Evolutionary conservation across 2,113 vertebrate genomes (phyloP), one percentile per base, ranked within the genome.

Genomic region (Meriones unguiculatus): DNA sequence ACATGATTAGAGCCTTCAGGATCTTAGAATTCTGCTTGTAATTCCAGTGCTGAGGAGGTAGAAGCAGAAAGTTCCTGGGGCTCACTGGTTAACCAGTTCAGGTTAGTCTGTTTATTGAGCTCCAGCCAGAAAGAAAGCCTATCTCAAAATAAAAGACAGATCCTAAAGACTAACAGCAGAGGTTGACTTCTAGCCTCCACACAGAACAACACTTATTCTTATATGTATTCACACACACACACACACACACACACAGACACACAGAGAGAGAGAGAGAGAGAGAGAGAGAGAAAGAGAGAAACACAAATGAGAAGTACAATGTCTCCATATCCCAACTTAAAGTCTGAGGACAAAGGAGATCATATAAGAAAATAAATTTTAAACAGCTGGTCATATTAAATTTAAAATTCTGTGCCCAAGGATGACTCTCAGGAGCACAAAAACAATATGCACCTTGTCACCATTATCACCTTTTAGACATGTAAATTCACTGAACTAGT

Each of bases 401-500:
- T 85, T 93, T 88, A 59, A 38, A 75, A 41, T 87, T 93, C 73
- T 46, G 3, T 38, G 84, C n/a, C 35, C 32, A 1, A 84, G 57
- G 3, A 73, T 87, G 64, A 90, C 46, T 92, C 69, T 46, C 54
- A 72, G 10, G 57, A 86, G 14, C 50, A 81, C 54, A 90, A 93
- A 91, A 76, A 41, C 59, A 97, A 72, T 73, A 93, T 52, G 62
- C 5, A 65, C 52, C 46, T 14, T 91, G 62, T 69, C 62, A 89
- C 14, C 81, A 38, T 59, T 65, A 78, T 7, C 70, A 8, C 76
- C 52, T 89, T 94, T 93, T 89, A 70, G 78, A 54, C 32, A 75
- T 20, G 87, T 95, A 93, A 90, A 84, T 92, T 91, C 54, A 84
- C 2, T 95, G 82, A 78, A 86, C 18, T 91, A 77, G 41, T 95